Percentiles rank a stretch among this genome's conserved stretches.
Conservation (phyloP, 1,140 invertebrate genomes). For the Chironomus tepperi region DNA sequence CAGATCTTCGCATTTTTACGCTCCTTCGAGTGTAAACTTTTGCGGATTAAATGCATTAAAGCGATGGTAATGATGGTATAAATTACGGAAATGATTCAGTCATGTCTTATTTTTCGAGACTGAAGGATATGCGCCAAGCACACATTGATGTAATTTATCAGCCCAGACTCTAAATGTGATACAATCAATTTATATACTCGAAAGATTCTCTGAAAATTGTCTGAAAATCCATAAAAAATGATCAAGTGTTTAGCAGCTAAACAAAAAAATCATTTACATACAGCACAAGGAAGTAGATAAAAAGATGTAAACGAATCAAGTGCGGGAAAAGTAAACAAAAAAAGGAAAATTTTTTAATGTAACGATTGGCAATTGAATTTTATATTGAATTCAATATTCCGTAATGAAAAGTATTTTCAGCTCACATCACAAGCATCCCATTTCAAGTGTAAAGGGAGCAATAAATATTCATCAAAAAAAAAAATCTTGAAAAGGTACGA, state of each 20-base stretch:
- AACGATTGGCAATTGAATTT: no score
- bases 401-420: background rate
- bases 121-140: background rate
- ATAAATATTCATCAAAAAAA: background rate
- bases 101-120: background rate
- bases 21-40: background rate
- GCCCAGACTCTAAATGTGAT: background rate
- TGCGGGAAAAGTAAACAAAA: background rate
- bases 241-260: background rate
- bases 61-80: background rate
- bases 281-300: background rate
- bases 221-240: background rate
- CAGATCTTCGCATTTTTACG: no score
- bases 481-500: background rate
- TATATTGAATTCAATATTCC: background rate
- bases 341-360: background rate
- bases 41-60: background rate
- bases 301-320: background rate
- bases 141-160: background rate
- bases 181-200: background rate
- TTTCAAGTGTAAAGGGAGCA: background rate
- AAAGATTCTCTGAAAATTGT: no score
- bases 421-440: background rate
- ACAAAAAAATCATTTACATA: background rate
- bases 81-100: conserved; percentile 13